Evolutionary conservation across 2,113 vertebrate genomes (phyloP).

Genomic region (Cyanistes caeruleus): DNA sequence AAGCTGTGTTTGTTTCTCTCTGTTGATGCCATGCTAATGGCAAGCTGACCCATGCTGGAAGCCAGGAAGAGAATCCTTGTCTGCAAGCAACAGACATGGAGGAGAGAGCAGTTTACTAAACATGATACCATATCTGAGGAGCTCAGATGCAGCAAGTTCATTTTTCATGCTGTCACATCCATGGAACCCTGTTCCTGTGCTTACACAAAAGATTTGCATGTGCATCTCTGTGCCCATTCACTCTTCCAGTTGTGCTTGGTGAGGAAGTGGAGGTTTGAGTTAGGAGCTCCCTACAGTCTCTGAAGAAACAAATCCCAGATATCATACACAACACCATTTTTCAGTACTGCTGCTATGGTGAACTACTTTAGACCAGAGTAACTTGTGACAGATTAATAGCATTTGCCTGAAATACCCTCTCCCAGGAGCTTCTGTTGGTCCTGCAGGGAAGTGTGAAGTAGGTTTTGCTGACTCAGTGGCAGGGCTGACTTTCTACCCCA

Average conservation of each 20-base stretch:
- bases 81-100: neutral
- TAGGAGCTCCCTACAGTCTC: neutral
- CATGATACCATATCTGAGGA: neutral
- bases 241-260: neutral
- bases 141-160: neutral
- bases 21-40: neutral
- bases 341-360: neutral
- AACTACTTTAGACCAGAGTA: neutral
- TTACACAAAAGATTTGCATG: neutral
- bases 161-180: neutral
- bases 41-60: neutral
- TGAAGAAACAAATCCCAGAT: neutral
- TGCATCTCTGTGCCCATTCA: neutral
- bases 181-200: neutral
- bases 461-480: neutral
- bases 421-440: neutral
- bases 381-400: neutral
- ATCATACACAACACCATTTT: rapidly evolving
- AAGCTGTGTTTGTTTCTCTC: neutral
- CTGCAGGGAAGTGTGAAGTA: neutral
- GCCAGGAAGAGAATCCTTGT: neutral
- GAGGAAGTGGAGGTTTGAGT: neutral
- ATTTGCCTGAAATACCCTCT: neutral
- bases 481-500: neutral
- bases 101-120: neutral